Evolutionary conservation across 2,797 vertebrate genomes (phyloP).

Genomic region (Adelosebastes latens): DNA sequence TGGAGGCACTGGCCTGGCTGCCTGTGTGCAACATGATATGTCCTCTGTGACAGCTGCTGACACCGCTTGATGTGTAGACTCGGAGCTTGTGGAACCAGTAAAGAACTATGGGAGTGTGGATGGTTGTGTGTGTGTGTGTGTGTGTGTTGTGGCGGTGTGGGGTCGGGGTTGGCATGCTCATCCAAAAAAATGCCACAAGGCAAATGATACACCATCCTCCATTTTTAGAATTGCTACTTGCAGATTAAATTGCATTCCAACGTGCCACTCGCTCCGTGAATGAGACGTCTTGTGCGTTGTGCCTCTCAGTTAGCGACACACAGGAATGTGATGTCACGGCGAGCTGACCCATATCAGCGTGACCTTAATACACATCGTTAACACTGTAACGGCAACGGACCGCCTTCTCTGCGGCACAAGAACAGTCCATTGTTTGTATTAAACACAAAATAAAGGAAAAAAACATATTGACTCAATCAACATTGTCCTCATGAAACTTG

Average conservation of each 20-base stretch:
- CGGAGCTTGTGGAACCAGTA: conserved; percentile 64
- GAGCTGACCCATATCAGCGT: conserved; percentile 49
- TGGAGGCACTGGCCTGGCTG: conserved; percentile 59
- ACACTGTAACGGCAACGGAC: conserved; percentile 22
- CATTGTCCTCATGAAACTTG: conserved; percentile 42
- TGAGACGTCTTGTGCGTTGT: conserved; percentile 24
- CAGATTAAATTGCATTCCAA: conserved; percentile 65
- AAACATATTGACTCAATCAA: conserved; percentile 42
- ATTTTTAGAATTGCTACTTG: conserved; percentile 60
- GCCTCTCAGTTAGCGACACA: conserved; percentile 35
- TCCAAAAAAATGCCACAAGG: conserved; percentile 57
- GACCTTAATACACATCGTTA: conserved; percentile 46
- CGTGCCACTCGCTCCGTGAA: conserved; percentile 34
- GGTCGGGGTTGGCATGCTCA: conserved; percentile 46
- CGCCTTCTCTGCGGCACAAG: background rate
- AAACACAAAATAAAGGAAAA: conserved; percentile 13
- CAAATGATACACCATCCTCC: conserved; percentile 63
- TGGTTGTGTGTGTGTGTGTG: conserved; percentile 7
- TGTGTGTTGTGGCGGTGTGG: conserved; percentile 24
- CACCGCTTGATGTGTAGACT: conserved; percentile 64
- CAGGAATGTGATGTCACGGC: conserved; percentile 60
- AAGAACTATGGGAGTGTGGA: conserved; percentile 15
- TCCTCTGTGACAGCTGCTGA: conserved; percentile 73
- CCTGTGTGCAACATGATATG: conserved; percentile 67
- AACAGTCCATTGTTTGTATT: conserved; percentile 14